Evolutionary conservation across 2,888 invertebrate genomes (phyloP), one percentile per base, ranked within the genome.

Genomic region (Flexamia atlantica): DNA sequence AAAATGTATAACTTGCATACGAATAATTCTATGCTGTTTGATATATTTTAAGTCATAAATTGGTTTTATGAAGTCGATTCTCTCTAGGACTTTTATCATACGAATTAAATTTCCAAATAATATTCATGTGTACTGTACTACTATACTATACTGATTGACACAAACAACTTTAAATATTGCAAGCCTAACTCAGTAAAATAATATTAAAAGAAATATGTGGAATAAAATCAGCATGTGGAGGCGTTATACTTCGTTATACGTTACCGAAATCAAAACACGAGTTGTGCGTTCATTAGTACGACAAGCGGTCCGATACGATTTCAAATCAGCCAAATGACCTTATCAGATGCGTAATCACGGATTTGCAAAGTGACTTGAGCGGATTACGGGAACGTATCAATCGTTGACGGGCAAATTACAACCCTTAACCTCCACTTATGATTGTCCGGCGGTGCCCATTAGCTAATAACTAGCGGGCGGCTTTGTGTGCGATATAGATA

Each of bases 391-490:
- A n/a, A 17, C 30, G 30, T 70, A 70, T 70, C 70, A 70, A 70
- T 70, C 40, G 70, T n/a, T 40, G 74, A 76, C 74, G 74, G 74
- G 40, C 70, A 70, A 70, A 70, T 70, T 70, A 70, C 70, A 70
- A 70, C 74, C 74, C 74, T 76, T 76, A 76, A 76, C 74, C 74
- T 76, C 74, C 74, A 76, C 74, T 76, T 76, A 76, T 20, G 32
- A 72, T 70, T 36, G 70, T 70, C 70, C 70, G 36, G 10, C 72
- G 70, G 28, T 46, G 40, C 4, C 74, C 74, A 76, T 76, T 76
- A 76, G 74, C 74, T 76, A 50, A 76, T 76, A 76, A 76, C 74
- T 28, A 20, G 70, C 32, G 40, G 70, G 70, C 32, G 10, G 74
- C 74, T 76, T 76, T 76, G 74, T 76, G 28, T 5, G 28, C n/a